phyloP scores from a whole-genome alignment of 1,140 invertebrate genomes.

The Drosophila saltans region DNA sequence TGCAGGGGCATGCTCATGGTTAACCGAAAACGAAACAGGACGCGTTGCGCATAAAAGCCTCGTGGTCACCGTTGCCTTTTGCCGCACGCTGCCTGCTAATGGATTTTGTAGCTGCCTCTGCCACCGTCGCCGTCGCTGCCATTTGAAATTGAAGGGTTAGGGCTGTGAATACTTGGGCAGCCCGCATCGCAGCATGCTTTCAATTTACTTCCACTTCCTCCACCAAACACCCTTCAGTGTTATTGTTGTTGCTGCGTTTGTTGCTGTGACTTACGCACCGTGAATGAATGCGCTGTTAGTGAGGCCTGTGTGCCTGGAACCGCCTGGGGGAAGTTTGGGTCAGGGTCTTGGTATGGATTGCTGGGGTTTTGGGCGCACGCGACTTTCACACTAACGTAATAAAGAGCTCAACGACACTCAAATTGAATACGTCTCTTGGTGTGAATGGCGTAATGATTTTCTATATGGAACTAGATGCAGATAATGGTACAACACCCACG shows the following conservation, averaged over 20 bases:
- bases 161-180: constrained; percentile 51
- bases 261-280: constrained; percentile 78
- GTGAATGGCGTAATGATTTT: constrained; percentile 82
- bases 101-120: constrained; percentile 69
- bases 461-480: constrained; percentile 78
- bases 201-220: constrained; percentile 74
- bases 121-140: constrained; percentile 36
- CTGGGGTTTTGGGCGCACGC: constrained; percentile 63
- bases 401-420: constrained; percentile 83
- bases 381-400: constrained; percentile 82
- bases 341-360: constrained; percentile 11
- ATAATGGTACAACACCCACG: constrained; percentile 64
- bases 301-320: constrained; percentile 5
- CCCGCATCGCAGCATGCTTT: constrained; percentile 72
- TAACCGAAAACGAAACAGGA: constrained; percentile 78
- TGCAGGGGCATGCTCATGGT: constrained; percentile 77
- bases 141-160: constrained; percentile 61
- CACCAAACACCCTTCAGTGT: constrained; percentile 40
- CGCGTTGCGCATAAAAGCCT: constrained; percentile 80
- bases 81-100: constrained; percentile 78
- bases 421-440: constrained; percentile 81
- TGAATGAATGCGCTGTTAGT: constrained; percentile 70
- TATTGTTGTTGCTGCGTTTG: constrained; percentile 43
- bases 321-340: constrained; percentile 4
- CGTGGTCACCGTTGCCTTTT: constrained; percentile 37